phyloP scores from a whole-genome alignment of 2,113 vertebrate species.

The Periophthalmodon schlosseri region DNA sequence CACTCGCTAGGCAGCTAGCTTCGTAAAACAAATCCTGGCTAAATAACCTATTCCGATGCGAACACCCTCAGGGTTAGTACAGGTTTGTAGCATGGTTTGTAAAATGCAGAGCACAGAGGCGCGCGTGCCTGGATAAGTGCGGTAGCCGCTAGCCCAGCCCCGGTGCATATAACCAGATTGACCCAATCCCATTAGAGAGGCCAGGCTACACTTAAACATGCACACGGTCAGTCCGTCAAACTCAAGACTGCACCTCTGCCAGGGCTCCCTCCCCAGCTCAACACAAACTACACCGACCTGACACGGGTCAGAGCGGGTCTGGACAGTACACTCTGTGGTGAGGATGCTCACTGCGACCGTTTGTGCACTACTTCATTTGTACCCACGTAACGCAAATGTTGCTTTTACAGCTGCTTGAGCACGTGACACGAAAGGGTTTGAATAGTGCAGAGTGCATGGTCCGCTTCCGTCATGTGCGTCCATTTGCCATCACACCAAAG shows the following conservation, averaged over 20 bases:
- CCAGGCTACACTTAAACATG: slow-evolving; percentile 21
- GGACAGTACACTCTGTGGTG: no score
- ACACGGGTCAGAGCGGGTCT: no score
- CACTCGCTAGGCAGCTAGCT: not conserved
- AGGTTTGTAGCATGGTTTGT: not conserved
- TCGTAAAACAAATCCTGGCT: not conserved
- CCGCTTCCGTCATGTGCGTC: not conserved
- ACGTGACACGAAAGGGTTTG: not conserved
- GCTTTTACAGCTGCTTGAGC: not conserved
- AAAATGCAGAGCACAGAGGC: slow-evolving; percentile 15
- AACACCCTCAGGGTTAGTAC: not conserved
- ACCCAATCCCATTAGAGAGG: slow-evolving; percentile 67
- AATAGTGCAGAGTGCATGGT: not conserved
- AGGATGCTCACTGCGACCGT: no score
- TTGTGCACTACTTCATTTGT: no score
- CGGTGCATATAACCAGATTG: slow-evolving; percentile 71
- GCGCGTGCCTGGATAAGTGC: slow-evolving; percentile 22
- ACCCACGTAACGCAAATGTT: not conserved
- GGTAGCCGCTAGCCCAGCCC: slow-evolving; percentile 32
- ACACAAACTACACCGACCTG: no score
- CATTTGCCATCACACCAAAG: not conserved
- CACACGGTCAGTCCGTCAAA: not conserved
- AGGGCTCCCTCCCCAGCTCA: not conserved
- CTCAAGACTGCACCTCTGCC: not conserved
- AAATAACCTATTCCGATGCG: no score